Base-by-base conservation (phyloP, 2,797 vertebrate species). In the Harpagifer antarcticus region DNA sequence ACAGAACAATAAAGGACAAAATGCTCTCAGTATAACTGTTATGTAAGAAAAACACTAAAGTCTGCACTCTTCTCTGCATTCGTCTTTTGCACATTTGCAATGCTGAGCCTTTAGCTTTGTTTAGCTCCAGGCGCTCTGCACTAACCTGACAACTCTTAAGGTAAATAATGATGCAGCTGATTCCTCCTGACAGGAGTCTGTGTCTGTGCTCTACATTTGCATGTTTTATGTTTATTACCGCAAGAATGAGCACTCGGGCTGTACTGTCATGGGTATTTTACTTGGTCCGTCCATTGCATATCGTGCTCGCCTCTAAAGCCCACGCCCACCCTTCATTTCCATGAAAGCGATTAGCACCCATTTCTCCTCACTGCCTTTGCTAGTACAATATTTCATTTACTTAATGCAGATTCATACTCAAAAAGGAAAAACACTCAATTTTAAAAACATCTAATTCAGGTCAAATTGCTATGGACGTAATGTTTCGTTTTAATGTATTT, bases 161-260 rank as follows among this genome's bases (percentile, higher is more conserved):
- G 82, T 91, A 93, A 93, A 91, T 92, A 93, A 93, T 76, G 86
- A 91, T 64, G 71, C 17, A 31, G 75, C 80, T 88, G 89, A 91
- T 90, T 86, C 72, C 63, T 67, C 54, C 84, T 82, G 89, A 89
- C 85, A 81, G 83, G 54, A 58, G 55, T 81, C 72, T 57, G 84
- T 53, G 57, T 82, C 68, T 72, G 69, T 75, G 80, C 75, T 67
- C 63, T 58, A 63, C 74, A 87, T 92, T 85, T 91, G 85, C 88
- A 91, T 93, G 86, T 84, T 93, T 92, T 84, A 90, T 91, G 90
- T 92, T 91, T 91, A 92, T 93, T 91, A 89, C 72, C 43, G 74
- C 73, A n/a, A 45, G 77, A 85, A 78, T 37, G 54, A 76, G 63
- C 74, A 78, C 88, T 85, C 0, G 37, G 48, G 78, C 53, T 57